Conservation (phyloP, 2,113 vertebrate genomes). For the Myotis davidii region DNA sequence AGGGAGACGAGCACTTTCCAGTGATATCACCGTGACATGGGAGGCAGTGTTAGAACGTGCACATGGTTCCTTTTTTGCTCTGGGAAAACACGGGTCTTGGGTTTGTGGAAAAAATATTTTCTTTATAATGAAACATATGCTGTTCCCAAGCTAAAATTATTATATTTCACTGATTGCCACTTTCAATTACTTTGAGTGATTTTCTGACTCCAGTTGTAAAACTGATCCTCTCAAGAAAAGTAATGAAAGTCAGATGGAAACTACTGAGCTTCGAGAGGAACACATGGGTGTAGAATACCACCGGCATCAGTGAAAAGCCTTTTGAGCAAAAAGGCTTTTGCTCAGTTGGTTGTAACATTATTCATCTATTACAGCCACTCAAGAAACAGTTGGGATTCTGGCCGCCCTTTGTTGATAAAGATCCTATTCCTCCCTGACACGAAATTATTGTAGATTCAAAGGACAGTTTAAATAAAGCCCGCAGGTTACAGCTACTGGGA, state of each 20-base stretch:
- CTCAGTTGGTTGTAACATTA: constrained; percentile 54
- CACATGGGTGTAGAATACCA: constrained; percentile 31
- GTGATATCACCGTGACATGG: neutral
- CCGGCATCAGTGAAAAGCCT: constrained; percentile 38
- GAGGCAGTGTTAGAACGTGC: neutral
- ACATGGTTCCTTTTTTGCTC: neutral
- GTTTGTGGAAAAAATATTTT: constrained; percentile 4
- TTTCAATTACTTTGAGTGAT: constrained; percentile 63
- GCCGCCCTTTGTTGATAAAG: constrained; percentile 64
- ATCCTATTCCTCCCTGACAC: constrained; percentile 34
- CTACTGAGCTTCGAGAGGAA: neutral
- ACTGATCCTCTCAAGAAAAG: constrained; percentile 63
- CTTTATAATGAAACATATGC: constrained; percentile 52
- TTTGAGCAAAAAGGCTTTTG: constrained; percentile 45
- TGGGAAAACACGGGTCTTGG: constrained; percentile 30
- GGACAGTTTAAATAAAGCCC: constrained; percentile 47
- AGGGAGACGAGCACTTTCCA: neutral
- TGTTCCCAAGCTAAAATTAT: constrained; percentile 56
- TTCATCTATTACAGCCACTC: constrained; percentile 71
- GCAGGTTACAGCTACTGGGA: constrained; percentile 24
- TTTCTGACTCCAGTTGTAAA: constrained; percentile 72
- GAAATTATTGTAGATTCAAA: constrained; percentile 56
- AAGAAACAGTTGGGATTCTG: constrained; percentile 62
- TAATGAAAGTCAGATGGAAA: constrained; percentile 68
- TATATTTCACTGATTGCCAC: constrained; percentile 64